Base-by-base conservation (phyloP, 1,140 invertebrate genomes). In the Lysiphlebus fabarum region DNA sequence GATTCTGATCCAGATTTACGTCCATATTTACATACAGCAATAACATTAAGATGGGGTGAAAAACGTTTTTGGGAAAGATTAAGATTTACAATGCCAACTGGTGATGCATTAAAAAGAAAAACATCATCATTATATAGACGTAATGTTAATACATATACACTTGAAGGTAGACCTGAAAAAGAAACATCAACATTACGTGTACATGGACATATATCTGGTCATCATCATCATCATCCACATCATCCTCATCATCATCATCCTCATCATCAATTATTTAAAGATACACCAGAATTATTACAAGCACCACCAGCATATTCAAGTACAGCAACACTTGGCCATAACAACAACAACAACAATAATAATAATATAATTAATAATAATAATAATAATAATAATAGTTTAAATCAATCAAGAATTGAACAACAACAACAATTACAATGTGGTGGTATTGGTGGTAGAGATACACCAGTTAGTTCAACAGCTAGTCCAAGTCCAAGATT, bases 61-160 rank as follows among this genome's bases (percentile, higher is more conserved):
- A 91, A 90, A 66, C 83, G 89, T 69, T 96, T 96, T 78, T 95
- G 93, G 92, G 91, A 95, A 72, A 87, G 93, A 68, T 80, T 96
- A 40, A 85, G 89, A 62, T 96, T 92, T 78, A 89, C 90, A 62
- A 89, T 97, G 85, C 93, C 93, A 70, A 73, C 82, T 74, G 78
- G 45, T 57, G 77, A 72, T 67, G 75, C 68, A 56, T 75, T 78
- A 60, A 77, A 79, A 65, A 78, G 59, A 62, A 69, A 81, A 65
- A 64, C 78, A 42, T 63, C 81, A 60, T 81, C 81, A 8, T 81
- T 85, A 56, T 88, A 88, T 77, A 82, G 87, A 60, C 83, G 86
- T 37, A 90, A 89, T 74, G 88, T 90, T 63, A 90, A 90, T 70
- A 89, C 87, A 50, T 90, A 90, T 73, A 90, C 87, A 26, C 70